These are phyloP conservation scores for Coregonus sp. DNA, from an alignment of 2,797 vertebrate species.

Conservation along the genomic window DNA sequence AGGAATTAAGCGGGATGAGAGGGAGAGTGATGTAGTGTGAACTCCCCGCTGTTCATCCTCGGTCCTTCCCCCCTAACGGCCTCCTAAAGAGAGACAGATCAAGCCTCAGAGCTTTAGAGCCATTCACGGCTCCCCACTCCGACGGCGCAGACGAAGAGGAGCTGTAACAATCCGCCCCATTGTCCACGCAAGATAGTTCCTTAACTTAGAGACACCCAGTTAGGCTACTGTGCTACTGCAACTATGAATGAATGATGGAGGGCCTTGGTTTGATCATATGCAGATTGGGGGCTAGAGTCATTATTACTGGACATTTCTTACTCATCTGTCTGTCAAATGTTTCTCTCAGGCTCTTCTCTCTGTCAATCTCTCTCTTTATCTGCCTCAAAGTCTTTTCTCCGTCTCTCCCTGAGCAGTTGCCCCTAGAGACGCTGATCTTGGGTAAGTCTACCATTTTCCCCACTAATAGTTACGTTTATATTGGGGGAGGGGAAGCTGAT, in stretches of 20 bases:
- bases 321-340: no score
- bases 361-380: background rate
- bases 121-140: constrained; percentile 28
- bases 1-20: background rate
- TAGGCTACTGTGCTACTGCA: background rate
- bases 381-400: background rate
- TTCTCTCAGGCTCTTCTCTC: background rate
- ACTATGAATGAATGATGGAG: background rate
- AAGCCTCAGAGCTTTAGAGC: background rate
- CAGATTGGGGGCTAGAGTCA: background rate
- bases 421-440: no score
- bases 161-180: constrained; percentile 18
- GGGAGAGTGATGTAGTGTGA: background rate
- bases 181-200: background rate
- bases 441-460: no score
- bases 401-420: background rate
- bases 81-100: background rate
- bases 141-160: constrained; percentile 50
- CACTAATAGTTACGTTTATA: no score
- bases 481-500: no score
- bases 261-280: background rate
- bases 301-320: background rate
- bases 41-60: background rate
- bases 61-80: background rate
- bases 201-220: background rate